Evolutionary conservation across 2,888 invertebrate species (phyloP).

Genomic region (Nineta flava): DNA sequence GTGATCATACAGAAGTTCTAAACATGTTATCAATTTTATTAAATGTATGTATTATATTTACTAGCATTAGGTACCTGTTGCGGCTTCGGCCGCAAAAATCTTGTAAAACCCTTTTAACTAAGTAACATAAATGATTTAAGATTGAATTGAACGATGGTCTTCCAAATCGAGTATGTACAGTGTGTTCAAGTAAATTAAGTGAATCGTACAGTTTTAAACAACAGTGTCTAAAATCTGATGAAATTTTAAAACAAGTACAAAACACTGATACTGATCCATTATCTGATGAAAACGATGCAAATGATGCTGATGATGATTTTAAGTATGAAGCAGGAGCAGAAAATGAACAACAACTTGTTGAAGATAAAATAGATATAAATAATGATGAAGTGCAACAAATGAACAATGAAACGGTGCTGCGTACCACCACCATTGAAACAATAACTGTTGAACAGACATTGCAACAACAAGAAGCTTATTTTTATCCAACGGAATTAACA

Average conservation of each 20-base stretch:
- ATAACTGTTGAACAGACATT: not conserved
- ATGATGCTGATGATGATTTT: not conserved
- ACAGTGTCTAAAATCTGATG: conserved; percentile 30
- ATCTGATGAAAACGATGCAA: not conserved
- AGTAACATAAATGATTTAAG: too few relatives aligned
- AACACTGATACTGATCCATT: not conserved
- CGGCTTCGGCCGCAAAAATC: too few relatives aligned
- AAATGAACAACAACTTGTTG: too few relatives aligned
- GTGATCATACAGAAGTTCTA: conserved; percentile 27
- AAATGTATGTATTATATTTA: conserved; percentile 22
- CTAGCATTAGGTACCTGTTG: not conserved
- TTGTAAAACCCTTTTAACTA: too few relatives aligned
- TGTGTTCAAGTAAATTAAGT: conserved; percentile 29
- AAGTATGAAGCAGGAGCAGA: not conserved
- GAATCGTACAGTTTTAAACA: conserved; percentile 31
- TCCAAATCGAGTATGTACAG: conserved; percentile 30
- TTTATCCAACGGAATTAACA: not conserved
- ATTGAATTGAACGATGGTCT: conserved; percentile 26
- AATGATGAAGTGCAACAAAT: too few relatives aligned
- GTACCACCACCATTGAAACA: too few relatives aligned
- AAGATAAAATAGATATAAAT: too few relatives aligned
- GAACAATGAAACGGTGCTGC: too few relatives aligned
- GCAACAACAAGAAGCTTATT: not conserved
- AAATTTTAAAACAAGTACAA: conserved; percentile 19
- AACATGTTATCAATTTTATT: conserved; percentile 27